phyloP scores from a whole-genome alignment of 2,888 invertebrate genomes.

The Euplagia quadripunctaria region DNA sequence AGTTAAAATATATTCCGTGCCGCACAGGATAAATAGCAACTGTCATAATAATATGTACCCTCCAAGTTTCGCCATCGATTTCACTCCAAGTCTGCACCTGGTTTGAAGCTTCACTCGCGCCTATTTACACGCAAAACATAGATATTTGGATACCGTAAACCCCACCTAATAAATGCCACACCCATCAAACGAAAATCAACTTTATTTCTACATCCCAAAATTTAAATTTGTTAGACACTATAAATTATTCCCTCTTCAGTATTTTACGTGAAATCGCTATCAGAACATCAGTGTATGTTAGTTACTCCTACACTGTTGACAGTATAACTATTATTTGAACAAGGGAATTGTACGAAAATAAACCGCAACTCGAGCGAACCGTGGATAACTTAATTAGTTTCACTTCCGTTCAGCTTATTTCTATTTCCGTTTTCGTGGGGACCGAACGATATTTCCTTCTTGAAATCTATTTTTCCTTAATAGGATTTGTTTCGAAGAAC shows the following conservation, averaged over 20 bases:
- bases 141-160: constrained; percentile 81
- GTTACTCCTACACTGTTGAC: constrained; percentile 81
- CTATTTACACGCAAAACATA: constrained; percentile 85
- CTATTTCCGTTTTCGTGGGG: constrained; percentile 85
- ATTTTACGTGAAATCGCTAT: constrained; percentile 78
- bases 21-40: constrained; percentile 78
- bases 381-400: constrained; percentile 86
- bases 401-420: constrained; percentile 85
- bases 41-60: constrained; percentile 84
- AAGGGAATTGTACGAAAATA: constrained; percentile 82
- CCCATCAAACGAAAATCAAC: constrained; percentile 56
- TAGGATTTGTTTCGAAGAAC: constrained; percentile 75
- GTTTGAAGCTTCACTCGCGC: constrained; percentile 80
- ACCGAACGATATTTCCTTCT: constrained; percentile 78
- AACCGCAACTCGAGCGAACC: constrained; percentile 77
- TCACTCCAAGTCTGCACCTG: constrained; percentile 80
- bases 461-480: constrained; percentile 82
- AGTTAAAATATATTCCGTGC: constrained; percentile 66
- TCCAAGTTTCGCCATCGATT: constrained; percentile 77
- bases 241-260: constrained; percentile 66
- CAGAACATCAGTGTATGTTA: constrained; percentile 78
- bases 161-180: constrained; percentile 66
- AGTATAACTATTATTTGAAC: constrained; percentile 82
- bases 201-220: constrained; percentile 52
- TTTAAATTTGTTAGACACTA: constrained; percentile 51